phyloP scores from a whole-genome alignment of 2,888 invertebrate genomes.

The Agriopis marginaria region DNA sequence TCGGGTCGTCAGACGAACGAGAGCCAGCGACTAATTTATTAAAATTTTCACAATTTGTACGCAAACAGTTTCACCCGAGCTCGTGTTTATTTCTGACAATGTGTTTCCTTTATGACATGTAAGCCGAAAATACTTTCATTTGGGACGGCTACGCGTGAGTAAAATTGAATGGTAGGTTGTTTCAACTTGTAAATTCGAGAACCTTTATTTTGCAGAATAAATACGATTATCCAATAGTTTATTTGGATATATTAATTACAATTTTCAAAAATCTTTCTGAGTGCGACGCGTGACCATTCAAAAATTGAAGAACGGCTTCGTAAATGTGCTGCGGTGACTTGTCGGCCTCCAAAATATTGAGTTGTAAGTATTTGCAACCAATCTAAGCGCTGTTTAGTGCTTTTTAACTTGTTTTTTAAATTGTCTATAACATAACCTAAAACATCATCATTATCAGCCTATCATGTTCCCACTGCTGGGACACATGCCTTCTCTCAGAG shows the following conservation, averaged over 20 bases:
- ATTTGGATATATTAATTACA: neutral
- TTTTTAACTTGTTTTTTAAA: too few species aligned
- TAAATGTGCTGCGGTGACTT: too few species aligned
- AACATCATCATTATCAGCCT: too few species aligned
- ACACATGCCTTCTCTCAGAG: too few species aligned
- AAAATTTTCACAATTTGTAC: slow-evolving; percentile 56
- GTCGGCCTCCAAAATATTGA: too few species aligned
- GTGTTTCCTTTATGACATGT: slow-evolving; percentile 36
- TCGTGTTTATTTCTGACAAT: slow-evolving; percentile 44
- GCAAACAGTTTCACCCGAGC: slow-evolving; percentile 43
- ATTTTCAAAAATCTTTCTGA: too few species aligned
- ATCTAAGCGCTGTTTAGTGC: too few species aligned
- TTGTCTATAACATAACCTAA: too few species aligned
- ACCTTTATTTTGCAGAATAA: slow-evolving; percentile 5
- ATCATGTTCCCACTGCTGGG: too few species aligned
- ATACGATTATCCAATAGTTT: neutral
- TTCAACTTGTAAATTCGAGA: neutral
- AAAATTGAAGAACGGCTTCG: too few species aligned
- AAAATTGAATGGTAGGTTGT: slow-evolving; percentile 13
- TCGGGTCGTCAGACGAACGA: slow-evolving; percentile 56
- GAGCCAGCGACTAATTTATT: slow-evolving; percentile 57
- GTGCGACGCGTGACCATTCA: too few species aligned
- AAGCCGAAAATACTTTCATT: slow-evolving; percentile 23
- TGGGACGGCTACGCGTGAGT: slow-evolving; percentile 10
- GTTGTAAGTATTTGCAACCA: too few species aligned